phyloP scores from a whole-genome alignment of 2,113 vertebrate species.

The Desmodus rotundus region DNA sequence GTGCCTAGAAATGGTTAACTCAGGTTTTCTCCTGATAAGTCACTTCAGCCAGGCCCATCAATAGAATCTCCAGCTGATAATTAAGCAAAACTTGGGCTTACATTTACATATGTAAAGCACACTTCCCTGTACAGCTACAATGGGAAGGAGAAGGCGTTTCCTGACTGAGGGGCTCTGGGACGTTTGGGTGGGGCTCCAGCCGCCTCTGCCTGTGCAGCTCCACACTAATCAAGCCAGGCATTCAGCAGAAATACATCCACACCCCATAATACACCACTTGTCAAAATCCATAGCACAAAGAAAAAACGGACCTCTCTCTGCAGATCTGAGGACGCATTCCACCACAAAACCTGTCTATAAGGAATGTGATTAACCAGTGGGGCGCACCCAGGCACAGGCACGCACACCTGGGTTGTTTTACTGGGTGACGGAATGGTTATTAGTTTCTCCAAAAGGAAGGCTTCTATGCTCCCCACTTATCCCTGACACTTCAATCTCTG shows the following conservation, averaged over 20 bases:
- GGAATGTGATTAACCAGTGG: background rate
- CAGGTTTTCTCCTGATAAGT: constrained; percentile 74
- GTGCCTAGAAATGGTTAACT: constrained; percentile 69
- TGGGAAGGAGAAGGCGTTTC: constrained; percentile 73
- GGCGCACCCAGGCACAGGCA: background rate
- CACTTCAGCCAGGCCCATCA: constrained; percentile 85
- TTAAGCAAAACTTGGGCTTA: constrained; percentile 82
- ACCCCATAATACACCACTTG: constrained; percentile 38
- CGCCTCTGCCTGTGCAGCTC: constrained; percentile 69
- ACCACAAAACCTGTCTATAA: background rate
- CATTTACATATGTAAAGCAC: constrained; percentile 83
- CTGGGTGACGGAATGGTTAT: background rate
- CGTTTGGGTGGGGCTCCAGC: constrained; percentile 60
- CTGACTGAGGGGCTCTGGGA: constrained; percentile 73
- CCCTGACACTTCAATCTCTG: constrained; percentile 60
- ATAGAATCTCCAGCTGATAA: constrained; percentile 84
- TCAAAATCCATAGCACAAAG: constrained; percentile 30
- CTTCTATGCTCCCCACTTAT: constrained; percentile 7
- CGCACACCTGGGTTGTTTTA: constrained; percentile 45
- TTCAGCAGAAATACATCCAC: constrained; percentile 72
- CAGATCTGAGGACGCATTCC: background rate
- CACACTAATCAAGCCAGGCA: constrained; percentile 72
- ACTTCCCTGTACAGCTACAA: constrained; percentile 75
- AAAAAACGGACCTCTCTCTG: background rate
- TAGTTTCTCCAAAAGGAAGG: constrained; percentile 24